phyloP scores from a whole-genome alignment of 2,113 vertebrate species.

The Cyrtonyx montezumae region DNA sequence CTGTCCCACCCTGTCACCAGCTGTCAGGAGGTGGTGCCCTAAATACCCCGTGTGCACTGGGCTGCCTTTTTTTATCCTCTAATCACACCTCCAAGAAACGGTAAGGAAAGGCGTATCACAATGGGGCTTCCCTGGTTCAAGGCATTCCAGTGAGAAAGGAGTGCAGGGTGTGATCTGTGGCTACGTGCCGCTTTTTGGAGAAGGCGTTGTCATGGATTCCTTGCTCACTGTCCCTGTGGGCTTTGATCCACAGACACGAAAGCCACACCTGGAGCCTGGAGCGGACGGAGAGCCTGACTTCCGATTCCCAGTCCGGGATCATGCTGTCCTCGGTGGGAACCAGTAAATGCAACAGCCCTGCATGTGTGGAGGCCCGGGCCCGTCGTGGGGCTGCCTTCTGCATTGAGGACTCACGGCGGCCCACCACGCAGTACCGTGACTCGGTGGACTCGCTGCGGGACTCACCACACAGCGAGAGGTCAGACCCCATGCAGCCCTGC shows the following conservation, averaged over 20 bases:
- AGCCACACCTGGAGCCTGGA: conserved; percentile 97
- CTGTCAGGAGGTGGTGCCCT: not conserved
- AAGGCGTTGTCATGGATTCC: not conserved
- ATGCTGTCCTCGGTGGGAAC: conserved; percentile 96
- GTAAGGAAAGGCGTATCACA: not conserved
- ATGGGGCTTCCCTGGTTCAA: not conserved
- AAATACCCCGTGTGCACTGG: not conserved
- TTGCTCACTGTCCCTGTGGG: not conserved
- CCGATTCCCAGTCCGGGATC: conserved; percentile 94
- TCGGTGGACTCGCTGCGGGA: conserved; percentile 94
- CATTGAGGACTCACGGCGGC: conserved; percentile 84
- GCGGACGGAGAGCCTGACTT: conserved; percentile 92
- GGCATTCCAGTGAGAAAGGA: not conserved
- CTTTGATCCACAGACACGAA: conserved; percentile 85
- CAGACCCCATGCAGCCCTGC: conserved; percentile 17
- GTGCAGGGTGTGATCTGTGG: not conserved
- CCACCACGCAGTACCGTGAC: conserved; percentile 86
- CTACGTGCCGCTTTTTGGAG: not conserved
- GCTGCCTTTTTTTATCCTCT: not conserved
- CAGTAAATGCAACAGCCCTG: conserved; percentile 98
- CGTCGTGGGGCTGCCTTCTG: conserved; percentile 87
- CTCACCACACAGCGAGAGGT: conserved; percentile 98
- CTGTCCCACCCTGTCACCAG: not conserved
- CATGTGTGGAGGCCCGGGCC: conserved; percentile 91
- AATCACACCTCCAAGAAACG: not conserved